Percentiles rank a stretch among this genome's conserved stretches.
phyloP scores from a whole-genome alignment of 2,888 invertebrate species.

The Lasioglossum oenotherae region DNA sequence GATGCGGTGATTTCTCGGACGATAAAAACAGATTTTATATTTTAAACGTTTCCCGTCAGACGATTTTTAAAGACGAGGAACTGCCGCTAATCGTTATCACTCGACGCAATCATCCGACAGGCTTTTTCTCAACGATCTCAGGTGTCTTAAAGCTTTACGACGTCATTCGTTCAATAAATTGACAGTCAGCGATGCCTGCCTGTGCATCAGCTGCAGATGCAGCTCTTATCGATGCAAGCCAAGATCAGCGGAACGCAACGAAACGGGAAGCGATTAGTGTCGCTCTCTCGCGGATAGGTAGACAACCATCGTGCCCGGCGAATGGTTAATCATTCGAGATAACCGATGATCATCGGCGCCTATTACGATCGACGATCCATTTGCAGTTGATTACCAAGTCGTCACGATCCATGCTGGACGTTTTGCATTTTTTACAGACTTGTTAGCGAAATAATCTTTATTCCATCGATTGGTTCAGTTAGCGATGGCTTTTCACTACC shows the following conservation, averaged over 20 bases:
- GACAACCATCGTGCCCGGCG: background rate
- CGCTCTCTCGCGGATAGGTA: background rate
- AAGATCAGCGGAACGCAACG: background rate
- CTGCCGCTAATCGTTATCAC: background rate
- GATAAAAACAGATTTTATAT: background rate
- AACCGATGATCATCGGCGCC: conserved; percentile 31
- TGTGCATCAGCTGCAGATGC: background rate
- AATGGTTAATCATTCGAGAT: conserved; percentile 49
- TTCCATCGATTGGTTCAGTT: background rate
- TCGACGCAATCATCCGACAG: background rate
- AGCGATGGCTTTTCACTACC: background rate
- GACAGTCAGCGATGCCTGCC: background rate
- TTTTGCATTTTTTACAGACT: background rate
- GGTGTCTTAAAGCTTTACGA: background rate
- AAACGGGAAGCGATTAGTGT: background rate
- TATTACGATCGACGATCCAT: conserved; percentile 8
- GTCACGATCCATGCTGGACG: background rate
- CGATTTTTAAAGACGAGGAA: background rate
- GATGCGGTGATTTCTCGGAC: background rate
- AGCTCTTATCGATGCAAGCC: background rate
- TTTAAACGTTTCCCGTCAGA: background rate
- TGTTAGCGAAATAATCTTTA: background rate
- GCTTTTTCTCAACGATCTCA: background rate
- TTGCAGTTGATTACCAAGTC: background rate
- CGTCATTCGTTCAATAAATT: background rate